phyloP scores from a whole-genome alignment of 2,888 invertebrate genomes.

The Apocheima hispidaria region DNA sequence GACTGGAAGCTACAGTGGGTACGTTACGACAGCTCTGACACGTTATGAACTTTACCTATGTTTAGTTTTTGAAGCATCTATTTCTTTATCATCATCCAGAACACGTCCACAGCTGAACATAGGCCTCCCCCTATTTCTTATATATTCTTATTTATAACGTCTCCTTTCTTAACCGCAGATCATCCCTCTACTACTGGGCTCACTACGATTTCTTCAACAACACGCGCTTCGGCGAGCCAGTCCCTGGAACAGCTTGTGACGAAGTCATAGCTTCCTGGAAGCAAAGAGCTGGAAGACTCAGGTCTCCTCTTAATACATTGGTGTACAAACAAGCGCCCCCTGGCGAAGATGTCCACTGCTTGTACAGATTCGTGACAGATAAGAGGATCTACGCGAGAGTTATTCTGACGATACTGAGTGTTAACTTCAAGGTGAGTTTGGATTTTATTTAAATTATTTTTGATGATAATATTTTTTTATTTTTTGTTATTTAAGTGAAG shows the following conservation, averaged over 20 bases:
- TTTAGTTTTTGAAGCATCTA: not conserved
- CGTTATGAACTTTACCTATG: too few species aligned
- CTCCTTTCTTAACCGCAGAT: conserved; percentile 72
- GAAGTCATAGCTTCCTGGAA: conserved; percentile 96
- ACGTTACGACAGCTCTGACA: conserved; percentile 53
- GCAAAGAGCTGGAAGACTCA: conserved; percentile 89
- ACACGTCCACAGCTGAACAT: not conserved
- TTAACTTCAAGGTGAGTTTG: conserved; percentile 90
- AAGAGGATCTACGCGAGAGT: conserved; percentile 93
- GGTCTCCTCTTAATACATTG: conserved; percentile 94
- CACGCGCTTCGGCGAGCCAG: conserved; percentile 93
- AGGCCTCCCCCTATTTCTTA: not conserved
- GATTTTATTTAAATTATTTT: conserved; percentile 7
- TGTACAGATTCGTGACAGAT: conserved; percentile 94
- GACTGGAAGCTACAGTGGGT: conserved; percentile 96
- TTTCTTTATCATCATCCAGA: too few species aligned
- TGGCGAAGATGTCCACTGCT: conserved; percentile 91
- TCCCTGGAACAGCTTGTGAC: conserved; percentile 93
- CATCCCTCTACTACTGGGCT: conserved; percentile 97
- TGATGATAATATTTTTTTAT: too few species aligned
- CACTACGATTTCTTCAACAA: conserved; percentile 98
- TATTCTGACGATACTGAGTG: conserved; percentile 90
- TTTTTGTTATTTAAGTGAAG: too few species aligned
- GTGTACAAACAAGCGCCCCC: conserved; percentile 93
- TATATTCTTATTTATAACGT: not conserved